Percentiles rank a stretch among this genome's conserved stretches.
These are phyloP conservation scores for Trissoscelio sp. DNA, from an alignment of 2,888 invertebrate genomes.

Conservation along the genomic window DNA sequence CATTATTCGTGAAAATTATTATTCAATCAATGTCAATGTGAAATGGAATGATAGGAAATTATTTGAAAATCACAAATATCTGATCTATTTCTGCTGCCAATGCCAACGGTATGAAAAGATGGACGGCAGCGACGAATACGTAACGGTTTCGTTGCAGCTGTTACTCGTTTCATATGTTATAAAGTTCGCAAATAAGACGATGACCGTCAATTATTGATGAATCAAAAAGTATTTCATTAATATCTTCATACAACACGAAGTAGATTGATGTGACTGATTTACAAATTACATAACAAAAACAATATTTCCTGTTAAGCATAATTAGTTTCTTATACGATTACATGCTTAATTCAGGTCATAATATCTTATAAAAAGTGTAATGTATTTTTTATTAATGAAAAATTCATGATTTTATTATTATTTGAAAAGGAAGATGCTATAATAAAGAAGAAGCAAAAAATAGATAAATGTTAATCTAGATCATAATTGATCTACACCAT, in stretches of 20 bases:
- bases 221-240: slow-evolving; percentile 53
- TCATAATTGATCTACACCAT: background rate
- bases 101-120: slow-evolving; percentile 65
- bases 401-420: too few relatives aligned
- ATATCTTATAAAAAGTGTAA: too few relatives aligned
- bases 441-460: too few relatives aligned
- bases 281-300: background rate
- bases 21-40: slow-evolving; percentile 37
- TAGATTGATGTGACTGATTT: slow-evolving; percentile 4
- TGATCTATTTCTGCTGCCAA: slow-evolving; percentile 64
- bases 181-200: slow-evolving; percentile 62
- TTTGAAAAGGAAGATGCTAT: too few relatives aligned
- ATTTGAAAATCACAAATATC: slow-evolving; percentile 61
- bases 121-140: slow-evolving; percentile 63
- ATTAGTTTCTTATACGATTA: background rate
- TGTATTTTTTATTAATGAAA: too few relatives aligned
- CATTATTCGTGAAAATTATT: slow-evolving; percentile 12
- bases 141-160: slow-evolving; percentile 69
- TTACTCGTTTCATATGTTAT: slow-evolving; percentile 67
- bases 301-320: background rate
- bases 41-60: slow-evolving; percentile 43
- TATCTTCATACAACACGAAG: slow-evolving; percentile 14
- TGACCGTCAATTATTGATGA: slow-evolving; percentile 59
- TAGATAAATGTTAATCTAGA: too few relatives aligned
- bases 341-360: too few relatives aligned